These are phyloP conservation scores for Clusia tigrina DNA, from an alignment of 2,888 invertebrate species.

Conservation along the genomic window DNA sequence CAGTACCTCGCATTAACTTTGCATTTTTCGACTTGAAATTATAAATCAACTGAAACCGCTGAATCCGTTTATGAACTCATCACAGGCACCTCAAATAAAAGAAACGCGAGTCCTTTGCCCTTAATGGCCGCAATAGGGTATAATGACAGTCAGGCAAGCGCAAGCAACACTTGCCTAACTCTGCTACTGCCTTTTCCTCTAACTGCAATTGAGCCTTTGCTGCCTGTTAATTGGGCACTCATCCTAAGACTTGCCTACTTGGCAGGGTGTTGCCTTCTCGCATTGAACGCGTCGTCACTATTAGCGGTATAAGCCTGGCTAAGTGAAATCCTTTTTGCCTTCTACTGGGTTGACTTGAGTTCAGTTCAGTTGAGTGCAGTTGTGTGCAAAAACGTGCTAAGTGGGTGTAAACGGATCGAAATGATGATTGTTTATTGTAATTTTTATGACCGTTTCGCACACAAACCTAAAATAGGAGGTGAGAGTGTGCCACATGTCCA, in stretches of 20 bases:
- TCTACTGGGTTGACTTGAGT: constrained; percentile 29
- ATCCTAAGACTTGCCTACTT: constrained; percentile 27
- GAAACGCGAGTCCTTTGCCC: constrained; percentile 14
- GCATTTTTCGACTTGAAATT: background rate
- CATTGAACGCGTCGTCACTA: constrained; percentile 18
- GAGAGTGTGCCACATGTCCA: background rate
- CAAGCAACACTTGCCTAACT: constrained; percentile 9
- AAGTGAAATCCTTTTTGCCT: constrained; percentile 45
- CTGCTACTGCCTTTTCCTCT: background rate
- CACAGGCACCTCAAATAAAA: constrained; percentile 28
- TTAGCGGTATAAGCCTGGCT: constrained; percentile 26
- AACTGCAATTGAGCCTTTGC: background rate
- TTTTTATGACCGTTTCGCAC: constrained; percentile 59
- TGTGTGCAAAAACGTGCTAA: constrained; percentile 53
- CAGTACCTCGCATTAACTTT: background rate
- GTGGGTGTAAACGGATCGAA: constrained; percentile 58
- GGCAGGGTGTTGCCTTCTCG: constrained; percentile 40
- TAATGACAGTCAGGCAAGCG: constrained; percentile 39
- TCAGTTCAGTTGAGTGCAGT: constrained; percentile 35
- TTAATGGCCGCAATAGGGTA: constrained; percentile 16
- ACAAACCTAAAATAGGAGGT: constrained; percentile 40
- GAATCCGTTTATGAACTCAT: background rate
- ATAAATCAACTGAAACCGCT: background rate
- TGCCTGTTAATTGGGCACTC: constrained; percentile 18
- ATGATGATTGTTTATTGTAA: constrained; percentile 57